Conservation (phyloP, 2,888 invertebrate species). For the Nomada goodeniana region DNA sequence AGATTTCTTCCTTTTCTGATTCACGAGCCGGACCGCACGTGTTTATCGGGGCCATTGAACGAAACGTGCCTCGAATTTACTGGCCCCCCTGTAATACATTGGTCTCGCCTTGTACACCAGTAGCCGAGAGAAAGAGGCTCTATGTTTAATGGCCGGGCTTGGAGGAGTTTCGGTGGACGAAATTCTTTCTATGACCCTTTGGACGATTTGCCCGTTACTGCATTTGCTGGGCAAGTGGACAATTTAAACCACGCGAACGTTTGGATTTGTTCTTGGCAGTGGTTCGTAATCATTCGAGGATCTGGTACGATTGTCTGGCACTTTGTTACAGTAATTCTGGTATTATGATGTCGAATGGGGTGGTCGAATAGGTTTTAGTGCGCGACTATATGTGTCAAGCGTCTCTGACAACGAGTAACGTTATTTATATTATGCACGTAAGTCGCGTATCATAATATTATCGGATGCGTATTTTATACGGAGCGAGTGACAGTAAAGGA, state of each 20-base stretch:
- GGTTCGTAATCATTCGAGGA: background rate
- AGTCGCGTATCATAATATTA: too few relatives aligned
- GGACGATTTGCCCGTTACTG: background rate
- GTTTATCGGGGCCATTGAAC: conserved; percentile 50
- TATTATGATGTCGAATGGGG: background rate
- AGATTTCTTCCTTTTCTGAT: conserved; percentile 24
- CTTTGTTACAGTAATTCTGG: too few relatives aligned
- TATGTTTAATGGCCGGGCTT: background rate
- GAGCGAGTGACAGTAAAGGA: background rate
- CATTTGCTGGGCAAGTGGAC: background rate
- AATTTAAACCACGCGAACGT: background rate
- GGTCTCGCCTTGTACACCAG: background rate
- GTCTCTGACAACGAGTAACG: too few relatives aligned
- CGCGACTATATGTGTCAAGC: too few relatives aligned
- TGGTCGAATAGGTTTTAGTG: too few relatives aligned
- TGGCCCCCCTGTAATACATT: conserved; percentile 22
- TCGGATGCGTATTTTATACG: too few relatives aligned
- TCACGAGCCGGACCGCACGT: conserved; percentile 36
- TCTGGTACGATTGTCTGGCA: background rate
- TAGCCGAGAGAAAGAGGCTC: background rate
- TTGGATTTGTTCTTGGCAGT: background rate
- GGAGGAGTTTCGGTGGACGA: background rate
- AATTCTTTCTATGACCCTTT: conserved; percentile 3
- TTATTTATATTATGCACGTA: background rate
- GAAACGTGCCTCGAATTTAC: conserved; percentile 57